These are phyloP conservation scores for Oreortyx pictus DNA, from an alignment of 2,797 vertebrate genomes.

Conservation along the genomic window DNA sequence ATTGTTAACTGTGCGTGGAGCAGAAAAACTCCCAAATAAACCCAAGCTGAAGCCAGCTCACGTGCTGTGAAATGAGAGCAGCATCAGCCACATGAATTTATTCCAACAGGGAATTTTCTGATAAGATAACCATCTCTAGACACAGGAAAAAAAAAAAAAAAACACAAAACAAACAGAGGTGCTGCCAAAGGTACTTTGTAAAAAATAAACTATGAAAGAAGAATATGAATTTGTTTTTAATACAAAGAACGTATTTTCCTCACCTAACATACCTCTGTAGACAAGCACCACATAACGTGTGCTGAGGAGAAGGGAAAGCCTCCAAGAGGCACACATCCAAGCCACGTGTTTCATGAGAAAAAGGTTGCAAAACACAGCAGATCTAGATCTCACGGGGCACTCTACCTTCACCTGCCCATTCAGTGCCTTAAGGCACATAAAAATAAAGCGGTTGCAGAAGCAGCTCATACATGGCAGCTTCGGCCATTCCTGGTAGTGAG, in stretches of 20 bases:
- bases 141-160: background rate
- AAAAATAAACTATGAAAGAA: constrained; percentile 39
- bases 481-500: background rate
- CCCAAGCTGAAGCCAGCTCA: background rate
- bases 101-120: constrained; percentile 3
- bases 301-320: background rate
- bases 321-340: background rate
- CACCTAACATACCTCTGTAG: background rate
- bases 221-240: background rate
- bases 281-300: background rate
- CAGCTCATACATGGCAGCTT: background rate
- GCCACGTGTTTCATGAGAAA: background rate
- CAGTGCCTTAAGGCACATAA: background rate
- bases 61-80: background rate
- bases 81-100: background rate
- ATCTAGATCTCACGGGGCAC: background rate
- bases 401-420: background rate
- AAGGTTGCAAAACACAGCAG: background rate
- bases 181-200: background rate
- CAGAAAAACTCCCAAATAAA: constrained; percentile 22
- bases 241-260: background rate
- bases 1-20: background rate
- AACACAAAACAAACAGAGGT: background rate
- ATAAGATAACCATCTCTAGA: constrained; percentile 33
- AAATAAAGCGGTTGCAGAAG: background rate